These are phyloP conservation scores for Heliconius erato DNA, from an alignment of 2,888 invertebrate genomes.

Conservation along the genomic window DNA sequence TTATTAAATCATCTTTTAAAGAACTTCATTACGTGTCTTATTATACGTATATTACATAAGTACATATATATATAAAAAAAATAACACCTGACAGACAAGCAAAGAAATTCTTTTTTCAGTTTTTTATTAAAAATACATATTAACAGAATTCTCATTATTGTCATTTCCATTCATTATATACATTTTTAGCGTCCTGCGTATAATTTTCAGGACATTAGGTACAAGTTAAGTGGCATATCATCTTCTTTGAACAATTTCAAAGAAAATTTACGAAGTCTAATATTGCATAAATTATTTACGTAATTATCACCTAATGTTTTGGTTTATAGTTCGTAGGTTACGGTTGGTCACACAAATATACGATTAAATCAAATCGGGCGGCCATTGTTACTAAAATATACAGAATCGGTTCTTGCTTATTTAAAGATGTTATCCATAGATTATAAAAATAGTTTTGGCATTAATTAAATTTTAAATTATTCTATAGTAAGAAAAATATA, in stretches of 20 bases:
- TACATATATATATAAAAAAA: neutral
- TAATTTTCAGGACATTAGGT: neutral
- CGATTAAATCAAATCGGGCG: neutral
- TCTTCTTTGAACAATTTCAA: accelerated
- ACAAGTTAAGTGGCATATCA: neutral
- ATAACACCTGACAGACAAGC: too few relatives aligned
- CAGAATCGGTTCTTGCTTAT: too few relatives aligned
- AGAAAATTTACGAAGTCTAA: neutral
- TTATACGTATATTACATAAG: too few relatives aligned
- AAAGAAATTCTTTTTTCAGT: neutral
- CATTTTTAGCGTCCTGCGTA: neutral
- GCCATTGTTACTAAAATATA: neutral
- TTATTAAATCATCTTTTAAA: too few relatives aligned
- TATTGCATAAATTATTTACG: neutral
- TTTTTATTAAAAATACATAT: neutral
- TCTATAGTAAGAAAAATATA: too few relatives aligned
- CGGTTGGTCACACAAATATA: conserved; percentile 5
- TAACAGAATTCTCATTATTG: neutral
- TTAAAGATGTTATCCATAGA: too few relatives aligned
- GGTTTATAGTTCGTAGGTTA: neutral
- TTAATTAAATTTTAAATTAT: too few relatives aligned
- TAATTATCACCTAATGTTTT: neutral
- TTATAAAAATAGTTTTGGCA: too few relatives aligned
- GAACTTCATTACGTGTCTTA: neutral
- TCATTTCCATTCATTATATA: neutral